A percentile compares a stretch with the other conserved stretches of the same genome.
Evolutionary conservation across 2,113 vertebrate species (phyloP).

Genomic region (Centropus bengalensis): DNA sequence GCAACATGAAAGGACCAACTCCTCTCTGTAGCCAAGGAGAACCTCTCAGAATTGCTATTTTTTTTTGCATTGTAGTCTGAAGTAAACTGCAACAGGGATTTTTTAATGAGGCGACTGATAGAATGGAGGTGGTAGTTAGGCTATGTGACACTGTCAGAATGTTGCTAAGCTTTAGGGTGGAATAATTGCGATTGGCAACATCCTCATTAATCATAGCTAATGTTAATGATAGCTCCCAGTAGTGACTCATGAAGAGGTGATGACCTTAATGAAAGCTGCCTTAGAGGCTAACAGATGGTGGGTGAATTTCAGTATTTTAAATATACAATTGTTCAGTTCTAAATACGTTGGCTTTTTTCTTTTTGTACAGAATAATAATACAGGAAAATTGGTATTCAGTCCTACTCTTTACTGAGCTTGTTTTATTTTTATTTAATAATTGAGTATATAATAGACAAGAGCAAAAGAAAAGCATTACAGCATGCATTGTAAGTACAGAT

Average conservation of each 20-base stretch:
- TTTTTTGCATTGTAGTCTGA: neutral
- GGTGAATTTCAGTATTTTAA: conserved; percentile 43
- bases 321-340: conserved; percentile 29
- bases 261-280: conserved; percentile 67
- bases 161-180: conserved; percentile 58
- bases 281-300: conserved; percentile 69
- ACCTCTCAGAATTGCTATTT: neutral
- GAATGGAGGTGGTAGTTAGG: conserved; percentile 29
- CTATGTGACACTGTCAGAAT: conserved; percentile 50
- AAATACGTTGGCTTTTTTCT: neutral
- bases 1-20: neutral
- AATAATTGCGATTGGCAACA: conserved; percentile 69
- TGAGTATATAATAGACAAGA: neutral
- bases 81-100: conserved; percentile 28
- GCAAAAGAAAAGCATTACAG: neutral
- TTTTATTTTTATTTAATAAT: neutral
- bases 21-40: neutral
- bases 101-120: conserved; percentile 55
- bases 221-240: conserved; percentile 71
- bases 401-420: neutral
- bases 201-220: conserved; percentile 74
- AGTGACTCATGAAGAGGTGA: conserved; percentile 69
- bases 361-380: neutral
- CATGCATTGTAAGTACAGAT: neutral
- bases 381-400: neutral